Conservation (phyloP, 2,797 vertebrate species). For the Hydrocynus forskahlii region DNA sequence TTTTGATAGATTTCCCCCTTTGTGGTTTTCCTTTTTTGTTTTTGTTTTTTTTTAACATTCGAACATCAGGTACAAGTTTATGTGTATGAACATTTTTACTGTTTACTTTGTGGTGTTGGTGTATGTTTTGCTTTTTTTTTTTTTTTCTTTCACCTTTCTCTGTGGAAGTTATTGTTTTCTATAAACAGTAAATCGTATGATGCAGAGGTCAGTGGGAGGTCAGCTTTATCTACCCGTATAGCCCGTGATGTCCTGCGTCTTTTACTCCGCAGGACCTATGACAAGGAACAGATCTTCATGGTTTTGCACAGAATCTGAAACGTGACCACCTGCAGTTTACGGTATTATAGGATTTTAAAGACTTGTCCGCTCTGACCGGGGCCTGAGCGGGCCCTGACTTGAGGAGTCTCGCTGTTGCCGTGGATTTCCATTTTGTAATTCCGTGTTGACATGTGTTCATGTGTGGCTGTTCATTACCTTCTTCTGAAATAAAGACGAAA, state of each 20-base stretch:
- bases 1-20: conserved; percentile 54
- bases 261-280: conserved; percentile 51
- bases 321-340: conserved; percentile 27
- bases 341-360: conserved; percentile 31
- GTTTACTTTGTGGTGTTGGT: conserved; percentile 25
- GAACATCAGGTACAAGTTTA: conserved; percentile 54
- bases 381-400: conserved; percentile 66
- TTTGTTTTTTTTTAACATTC: conserved; percentile 59
- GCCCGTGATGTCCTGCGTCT: conserved; percentile 59
- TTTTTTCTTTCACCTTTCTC: conserved; percentile 73
- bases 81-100: conserved; percentile 35
- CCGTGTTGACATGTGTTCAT: conserved; percentile 65
- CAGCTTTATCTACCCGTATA: conserved; percentile 71
- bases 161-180: conserved; percentile 81
- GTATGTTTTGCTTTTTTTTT: too few relatives aligned
- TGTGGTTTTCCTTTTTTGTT: neutral
- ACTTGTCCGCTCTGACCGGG: conserved; percentile 10
- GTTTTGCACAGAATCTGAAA: conserved; percentile 70
- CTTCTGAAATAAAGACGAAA: conserved; percentile 77
- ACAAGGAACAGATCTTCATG: conserved; percentile 64
- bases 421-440: conserved; percentile 55
- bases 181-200: conserved; percentile 78
- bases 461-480: conserved; percentile 74
- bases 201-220: conserved; percentile 75
- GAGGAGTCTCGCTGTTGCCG: conserved; percentile 47